Conservation (phyloP, 2,888 invertebrate genomes). For the Anthrax anthrax region DNA sequence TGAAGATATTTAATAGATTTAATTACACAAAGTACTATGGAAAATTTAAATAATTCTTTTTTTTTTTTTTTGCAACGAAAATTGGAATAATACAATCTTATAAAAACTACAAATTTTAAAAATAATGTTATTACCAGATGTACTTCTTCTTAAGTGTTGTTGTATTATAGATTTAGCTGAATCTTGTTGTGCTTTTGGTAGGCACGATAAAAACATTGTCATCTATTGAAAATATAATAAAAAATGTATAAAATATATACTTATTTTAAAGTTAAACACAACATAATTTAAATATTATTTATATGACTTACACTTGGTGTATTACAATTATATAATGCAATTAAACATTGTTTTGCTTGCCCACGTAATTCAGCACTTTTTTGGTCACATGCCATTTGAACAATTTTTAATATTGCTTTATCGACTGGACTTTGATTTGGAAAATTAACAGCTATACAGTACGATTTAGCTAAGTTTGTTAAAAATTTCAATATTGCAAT, state of each 20-base stretch:
- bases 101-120: too few relatives aligned
- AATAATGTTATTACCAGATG: slow-evolving; percentile 29
- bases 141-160: slow-evolving; percentile 54
- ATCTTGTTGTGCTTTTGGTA: slow-evolving; percentile 60
- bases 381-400: slow-evolving; percentile 53
- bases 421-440: slow-evolving; percentile 37
- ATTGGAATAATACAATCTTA: too few relatives aligned
- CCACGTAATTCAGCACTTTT: slow-evolving; percentile 55
- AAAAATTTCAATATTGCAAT: slow-evolving; percentile 62
- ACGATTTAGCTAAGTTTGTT: slow-evolving; percentile 49
- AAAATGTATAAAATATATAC: background rate
- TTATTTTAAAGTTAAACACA: background rate
- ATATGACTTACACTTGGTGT: slow-evolving; percentile 44
- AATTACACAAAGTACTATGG: too few relatives aligned
- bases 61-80: too few relatives aligned
- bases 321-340: slow-evolving; percentile 81
- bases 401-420: slow-evolving; percentile 59
- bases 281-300: background rate
- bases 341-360: slow-evolving; percentile 54
- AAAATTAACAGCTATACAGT: slow-evolving; percentile 38
- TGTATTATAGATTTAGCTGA: slow-evolving; percentile 58
- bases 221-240: slow-evolving; percentile 41
- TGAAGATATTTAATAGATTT: too few relatives aligned
- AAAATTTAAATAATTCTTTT: too few relatives aligned
- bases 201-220: slow-evolving; percentile 58